Evolutionary conservation across 2,888 invertebrate species (phyloP).

Genomic region (Tipula helvola): DNA sequence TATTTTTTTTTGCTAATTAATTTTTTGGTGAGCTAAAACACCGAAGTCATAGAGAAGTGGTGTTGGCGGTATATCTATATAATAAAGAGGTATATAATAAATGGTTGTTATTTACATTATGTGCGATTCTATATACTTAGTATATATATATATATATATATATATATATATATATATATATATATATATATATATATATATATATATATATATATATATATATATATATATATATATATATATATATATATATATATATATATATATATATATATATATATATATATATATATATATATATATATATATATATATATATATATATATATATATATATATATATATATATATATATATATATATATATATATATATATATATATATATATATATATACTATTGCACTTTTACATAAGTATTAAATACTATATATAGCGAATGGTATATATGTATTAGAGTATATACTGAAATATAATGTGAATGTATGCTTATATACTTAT

Average conservation of each 20-base stretch:
- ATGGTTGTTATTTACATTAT: too few relatives aligned
- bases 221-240: not conserved
- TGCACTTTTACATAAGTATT: not conserved
- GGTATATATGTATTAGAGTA: not conserved
- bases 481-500: not conserved
- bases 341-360: not conserved
- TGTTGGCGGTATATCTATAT: not conserved
- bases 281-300: not conserved
- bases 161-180: constrained; percentile 16
- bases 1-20: not conserved
- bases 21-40: not conserved
- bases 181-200: constrained; percentile 17
- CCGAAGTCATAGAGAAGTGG: not conserved
- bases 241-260: constrained; percentile 4
- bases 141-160: constrained; percentile 21
- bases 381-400: not conserved
- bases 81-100: not conserved
- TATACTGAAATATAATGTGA: not conserved
- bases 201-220: constrained; percentile 19
- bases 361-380: not conserved
- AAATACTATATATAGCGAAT: not conserved
- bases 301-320: not conserved
- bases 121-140: not conserved
- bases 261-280: not conserved
- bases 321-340: not conserved